phyloP scores from a whole-genome alignment of 92 coral and sea anemone species.

The Porites evermanni region DNA sequence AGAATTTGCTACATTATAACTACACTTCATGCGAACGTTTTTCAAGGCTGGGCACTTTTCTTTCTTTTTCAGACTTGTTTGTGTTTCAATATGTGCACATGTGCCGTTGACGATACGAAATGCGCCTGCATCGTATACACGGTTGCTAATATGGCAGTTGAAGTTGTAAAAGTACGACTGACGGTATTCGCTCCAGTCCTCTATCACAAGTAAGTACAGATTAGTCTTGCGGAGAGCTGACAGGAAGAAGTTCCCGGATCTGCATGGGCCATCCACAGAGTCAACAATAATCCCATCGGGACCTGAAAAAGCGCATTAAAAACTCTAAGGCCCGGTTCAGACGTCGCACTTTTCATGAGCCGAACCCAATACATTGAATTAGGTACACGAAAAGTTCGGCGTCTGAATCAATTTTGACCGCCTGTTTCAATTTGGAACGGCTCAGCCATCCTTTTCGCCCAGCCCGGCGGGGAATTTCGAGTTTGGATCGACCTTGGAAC shows the following conservation, averaged over 20 bases:
- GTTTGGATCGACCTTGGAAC: too few relatives aligned
- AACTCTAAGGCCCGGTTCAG: background rate
- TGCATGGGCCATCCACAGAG: conserved; percentile 88
- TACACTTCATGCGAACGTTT: conserved; percentile 82
- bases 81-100: conserved; percentile 91
- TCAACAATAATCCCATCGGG: conserved; percentile 78
- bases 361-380: too few relatives aligned
- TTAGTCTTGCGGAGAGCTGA: conserved; percentile 92
- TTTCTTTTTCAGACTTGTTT: conserved; percentile 66
- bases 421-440: too few relatives aligned
- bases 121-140: conserved; percentile 97
- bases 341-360: too few relatives aligned
- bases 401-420: too few relatives aligned
- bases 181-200: conserved; percentile 95
- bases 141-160: conserved; percentile 96
- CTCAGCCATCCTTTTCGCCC: too few relatives aligned
- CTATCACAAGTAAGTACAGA: conserved; percentile 88
- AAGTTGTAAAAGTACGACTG: conserved; percentile 97
- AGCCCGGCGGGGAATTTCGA: too few relatives aligned
- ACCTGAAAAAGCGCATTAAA: conserved; percentile 33
- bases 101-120: conserved; percentile 98
- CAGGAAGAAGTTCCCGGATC: conserved; percentile 88
- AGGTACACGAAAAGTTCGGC: too few relatives aligned
- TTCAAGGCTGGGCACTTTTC: conserved; percentile 92
- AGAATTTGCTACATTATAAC: conserved; percentile 68